A percentile compares a stretch with the other conserved stretches of the same genome.
Evolutionary conservation across 2,888 invertebrate genomes (phyloP).

Genomic region (Megastigmus dorsalis): DNA sequence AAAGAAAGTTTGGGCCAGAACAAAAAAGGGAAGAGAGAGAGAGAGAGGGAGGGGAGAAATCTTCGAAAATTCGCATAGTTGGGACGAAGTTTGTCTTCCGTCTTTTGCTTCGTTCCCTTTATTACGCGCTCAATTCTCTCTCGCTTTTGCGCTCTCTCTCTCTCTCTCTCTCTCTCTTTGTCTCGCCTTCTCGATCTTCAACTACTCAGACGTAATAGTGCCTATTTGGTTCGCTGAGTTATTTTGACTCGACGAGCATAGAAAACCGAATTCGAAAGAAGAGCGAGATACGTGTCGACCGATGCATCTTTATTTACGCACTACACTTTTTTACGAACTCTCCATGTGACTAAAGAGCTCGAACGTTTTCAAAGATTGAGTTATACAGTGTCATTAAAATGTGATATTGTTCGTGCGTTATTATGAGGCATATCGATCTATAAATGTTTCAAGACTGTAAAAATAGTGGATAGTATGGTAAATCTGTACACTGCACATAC

Average conservation of each 20-base stretch:
- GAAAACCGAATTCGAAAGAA: background rate
- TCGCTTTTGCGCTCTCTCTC: too few species aligned
- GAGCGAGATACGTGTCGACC: background rate
- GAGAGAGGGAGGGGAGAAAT: background rate
- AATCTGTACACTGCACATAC: too few species aligned
- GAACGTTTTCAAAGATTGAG: too few species aligned
- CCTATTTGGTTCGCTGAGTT: constrained; percentile 21
- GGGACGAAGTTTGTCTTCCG: constrained; percentile 41
- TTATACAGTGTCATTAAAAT: too few species aligned
- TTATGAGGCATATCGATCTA: too few species aligned
- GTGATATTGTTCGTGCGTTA: too few species aligned
- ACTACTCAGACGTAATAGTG: constrained; percentile 33
- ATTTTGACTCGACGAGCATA: background rate
- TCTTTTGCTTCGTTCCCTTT: constrained; percentile 28
- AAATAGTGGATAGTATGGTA: too few species aligned
- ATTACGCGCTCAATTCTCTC: constrained; percentile 31
- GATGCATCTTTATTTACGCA: constrained; percentile 17
- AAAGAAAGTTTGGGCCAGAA: constrained; percentile 26
- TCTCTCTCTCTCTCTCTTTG: too few species aligned
- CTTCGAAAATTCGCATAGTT: constrained; percentile 42
- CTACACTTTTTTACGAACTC: background rate
- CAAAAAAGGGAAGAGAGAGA: constrained; percentile 14
- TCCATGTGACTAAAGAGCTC: too few species aligned
- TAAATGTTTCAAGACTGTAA: too few species aligned
- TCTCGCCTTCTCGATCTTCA: background rate